Evolutionary conservation across 2,888 invertebrate species (phyloP), one percentile per base, ranked within the genome.

Genomic region (Platycnemis pennipes): DNA sequence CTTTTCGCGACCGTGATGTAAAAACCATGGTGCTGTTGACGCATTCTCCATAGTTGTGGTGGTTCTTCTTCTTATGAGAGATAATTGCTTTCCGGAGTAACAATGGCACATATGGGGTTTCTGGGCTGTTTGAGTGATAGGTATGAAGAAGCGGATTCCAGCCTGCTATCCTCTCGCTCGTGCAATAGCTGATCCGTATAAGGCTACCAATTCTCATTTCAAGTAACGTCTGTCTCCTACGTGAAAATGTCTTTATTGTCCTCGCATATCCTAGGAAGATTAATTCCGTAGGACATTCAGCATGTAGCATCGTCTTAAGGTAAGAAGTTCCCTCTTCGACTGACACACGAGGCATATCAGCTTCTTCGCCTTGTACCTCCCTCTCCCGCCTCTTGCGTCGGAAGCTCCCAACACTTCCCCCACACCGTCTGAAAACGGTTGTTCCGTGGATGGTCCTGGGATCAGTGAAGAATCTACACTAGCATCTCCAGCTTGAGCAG

Each of bases 191-290:
- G 95, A 94, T 95, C 95, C 87, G 95, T 87, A 95, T 94, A 45
- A 95, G 87, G 88, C 95, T 87, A 49, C 95, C 94, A 56, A 95
- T 95, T 94, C 88, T 94, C 86, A 94, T 94, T 94, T 95, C 95
- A 7, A 94, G 89, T 53, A 94, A 85, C 37, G 94, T 94, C 94
- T 95, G 95, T 19, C 95, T 88, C n/a, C 94, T 94, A 0, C 95
- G 88, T 56, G 95, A 95, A 94, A 95, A 95, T 31, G 94, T 95
- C 91, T 94, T 94, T 26, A 95, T 94, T 19, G 95, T 95, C 94
- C 95, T 95, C 4, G 95, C 95, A 91, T 95, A 95, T 26, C 95
- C 94, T 42, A 95, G 56, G 94, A 95, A 95, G 69, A 95, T 91
- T 86, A 94, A 94, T 77, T 95, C 95, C 8, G 94, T 88, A 22